phyloP scores from a whole-genome alignment of 2,113 vertebrate species.

The Donacobius atricapilla region DNA sequence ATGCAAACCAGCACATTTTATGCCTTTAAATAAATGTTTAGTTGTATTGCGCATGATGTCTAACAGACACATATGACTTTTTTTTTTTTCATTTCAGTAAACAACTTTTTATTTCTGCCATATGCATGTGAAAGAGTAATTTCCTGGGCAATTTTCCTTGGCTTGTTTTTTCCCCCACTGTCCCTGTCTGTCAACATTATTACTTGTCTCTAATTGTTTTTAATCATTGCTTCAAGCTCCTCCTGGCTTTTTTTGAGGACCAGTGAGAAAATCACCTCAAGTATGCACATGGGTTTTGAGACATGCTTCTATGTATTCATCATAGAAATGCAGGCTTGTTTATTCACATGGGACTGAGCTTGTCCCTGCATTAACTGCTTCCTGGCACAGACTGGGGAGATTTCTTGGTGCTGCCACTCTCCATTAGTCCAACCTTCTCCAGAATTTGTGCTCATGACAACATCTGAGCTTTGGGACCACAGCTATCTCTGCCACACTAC shows the following conservation, averaged over 20 bases:
- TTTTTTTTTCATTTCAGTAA: conserved; percentile 48
- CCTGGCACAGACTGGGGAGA: neutral
- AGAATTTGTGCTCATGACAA: neutral
- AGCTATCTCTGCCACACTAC: neutral
- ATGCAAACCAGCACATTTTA: conserved; percentile 31
- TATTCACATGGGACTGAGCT: neutral
- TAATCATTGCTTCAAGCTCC: conserved; percentile 18
- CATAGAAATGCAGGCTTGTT: neutral
- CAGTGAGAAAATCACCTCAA: neutral
- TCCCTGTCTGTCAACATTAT: neutral
- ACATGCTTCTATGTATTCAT: neutral
- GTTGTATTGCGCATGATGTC: neutral
- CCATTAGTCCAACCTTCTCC: neutral
- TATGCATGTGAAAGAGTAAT: neutral
- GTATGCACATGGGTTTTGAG: neutral
- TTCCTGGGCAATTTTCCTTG: conserved; percentile 56
- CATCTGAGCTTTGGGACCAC: neutral
- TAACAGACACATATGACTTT: neutral
- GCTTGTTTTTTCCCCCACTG: conserved; percentile 4
- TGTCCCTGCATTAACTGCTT: neutral
- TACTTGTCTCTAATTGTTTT: neutral
- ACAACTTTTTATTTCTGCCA: neutral
- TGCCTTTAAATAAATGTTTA: conserved; percentile 21
- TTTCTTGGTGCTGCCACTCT: neutral
- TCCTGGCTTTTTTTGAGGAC: conserved; percentile 5